Base-by-base conservation (phyloP, 2,113 vertebrate genomes). In the Sinosuthora webbiana region DNA sequence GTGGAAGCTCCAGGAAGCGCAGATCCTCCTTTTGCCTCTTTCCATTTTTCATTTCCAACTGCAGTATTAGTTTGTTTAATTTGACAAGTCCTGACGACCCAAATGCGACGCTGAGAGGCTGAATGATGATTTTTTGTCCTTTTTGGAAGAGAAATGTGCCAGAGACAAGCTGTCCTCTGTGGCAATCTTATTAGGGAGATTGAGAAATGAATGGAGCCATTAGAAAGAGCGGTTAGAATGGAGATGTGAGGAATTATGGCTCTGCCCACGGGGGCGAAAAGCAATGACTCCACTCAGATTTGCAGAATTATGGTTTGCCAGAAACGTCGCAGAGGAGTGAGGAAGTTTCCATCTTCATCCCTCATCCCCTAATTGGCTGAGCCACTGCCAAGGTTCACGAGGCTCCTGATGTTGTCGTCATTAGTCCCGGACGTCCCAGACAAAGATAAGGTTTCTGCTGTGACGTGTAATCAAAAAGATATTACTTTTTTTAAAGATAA, bases 301-400 rank as follows among this genome's bases (percentile, higher is more conserved):
- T 93, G 70, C 78, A 94, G 91, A 95, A 80, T 91, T 96, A 74
- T 39, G 65, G 80, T 59, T 59, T 90, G 82, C 67, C 90, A 56
- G 86, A 49, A 83, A 83, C 30, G 80, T 80, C 16, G 7, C 69
- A 41, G 49, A 92, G 71, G 45, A 86, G 39, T 23, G 41, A 44
- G n/a, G 87, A 69, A 42, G 63, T 68, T 70, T 90, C 95, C 91
- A 44, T 95, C 83, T 79, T 47, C 95, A 95, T 95, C 49, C 1
- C 18, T 96, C 88, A 95, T 44, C 95, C 50, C 86, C 0, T 95
- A 97, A 97, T 97, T 96, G 96, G 88, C 93, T 91, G 95, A 95
- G 74, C 86, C 77, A 5, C 94, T 84, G 88, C 63, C 95, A 84
- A 15, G 83, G 93, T 64, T 97, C 94, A 84, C 52, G 23, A 30